Evolutionary conservation across 2,888 invertebrate species (phyloP).

Genomic region (Synanthedon myopaeformis): DNA sequence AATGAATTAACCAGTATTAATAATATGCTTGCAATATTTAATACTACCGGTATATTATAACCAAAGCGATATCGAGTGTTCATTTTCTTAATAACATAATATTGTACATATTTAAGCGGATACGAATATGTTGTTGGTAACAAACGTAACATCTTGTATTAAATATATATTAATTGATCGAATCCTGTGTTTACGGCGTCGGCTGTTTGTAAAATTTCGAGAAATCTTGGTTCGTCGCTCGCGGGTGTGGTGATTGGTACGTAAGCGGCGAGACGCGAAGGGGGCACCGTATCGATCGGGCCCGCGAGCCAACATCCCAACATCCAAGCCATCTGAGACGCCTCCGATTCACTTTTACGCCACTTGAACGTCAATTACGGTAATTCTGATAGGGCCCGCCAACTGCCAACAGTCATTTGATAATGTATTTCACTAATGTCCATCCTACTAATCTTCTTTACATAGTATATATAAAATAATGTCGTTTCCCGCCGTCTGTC

Average conservation of each 20-base stretch:
- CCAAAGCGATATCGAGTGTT: too few species aligned
- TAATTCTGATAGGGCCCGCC: conserved; percentile 22
- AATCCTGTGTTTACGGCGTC: background rate
- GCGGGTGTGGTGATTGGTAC: background rate
- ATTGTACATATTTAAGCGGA: too few species aligned
- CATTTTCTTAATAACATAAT: too few species aligned
- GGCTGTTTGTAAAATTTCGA: background rate
- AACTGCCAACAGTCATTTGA: conserved; percentile 13
- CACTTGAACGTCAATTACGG: conserved; percentile 38
- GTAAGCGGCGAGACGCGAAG: conserved; percentile 4
- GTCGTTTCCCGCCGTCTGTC: too few species aligned
- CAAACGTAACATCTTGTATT: too few species aligned
- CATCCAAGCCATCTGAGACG: conserved; percentile 23
- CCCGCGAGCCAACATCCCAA: conserved; percentile 23
- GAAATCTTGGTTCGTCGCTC: background rate
- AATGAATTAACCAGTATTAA: too few species aligned
- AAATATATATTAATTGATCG: background rate
- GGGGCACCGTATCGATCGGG: conserved; percentile 28
- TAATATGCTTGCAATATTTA: too few species aligned
- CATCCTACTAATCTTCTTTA: background rate
- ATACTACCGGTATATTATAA: too few species aligned
- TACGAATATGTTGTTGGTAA: too few species aligned
- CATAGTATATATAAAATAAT: too few species aligned
- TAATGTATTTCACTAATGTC: background rate
- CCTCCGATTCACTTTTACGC: conserved; percentile 42